Percentiles rank a stretch among this genome's conserved stretches.
Conservation (phyloP, 1,140 invertebrate genomes). For the Vanessa atalanta region DNA sequence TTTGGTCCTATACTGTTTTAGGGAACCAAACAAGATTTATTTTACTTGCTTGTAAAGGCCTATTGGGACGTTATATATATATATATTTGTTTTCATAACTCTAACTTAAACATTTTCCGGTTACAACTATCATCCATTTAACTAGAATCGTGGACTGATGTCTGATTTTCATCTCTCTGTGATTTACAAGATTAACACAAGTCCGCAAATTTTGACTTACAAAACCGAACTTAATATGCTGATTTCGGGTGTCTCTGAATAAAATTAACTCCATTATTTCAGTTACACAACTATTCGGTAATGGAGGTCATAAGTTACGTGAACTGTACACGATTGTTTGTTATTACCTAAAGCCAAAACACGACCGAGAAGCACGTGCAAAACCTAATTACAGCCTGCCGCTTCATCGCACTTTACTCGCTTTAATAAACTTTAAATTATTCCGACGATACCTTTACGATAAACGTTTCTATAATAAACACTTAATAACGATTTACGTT, state of each 20-base stretch:
- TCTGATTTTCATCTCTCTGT: too few relatives aligned
- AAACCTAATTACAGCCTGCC: conserved; percentile 37
- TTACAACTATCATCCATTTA: too few relatives aligned
- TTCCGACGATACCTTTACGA: conserved; percentile 21
- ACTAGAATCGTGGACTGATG: too few relatives aligned
- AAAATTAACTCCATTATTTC: conserved; percentile 34
- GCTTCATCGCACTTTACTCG: conserved; percentile 33
- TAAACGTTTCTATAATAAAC: conserved; percentile 22
- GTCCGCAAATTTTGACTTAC: background rate
- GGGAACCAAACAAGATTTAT: too few relatives aligned
- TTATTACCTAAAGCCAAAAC: conserved; percentile 39
- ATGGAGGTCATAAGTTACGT: conserved; percentile 47
- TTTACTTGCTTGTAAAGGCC: too few relatives aligned
- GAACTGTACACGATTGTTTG: conserved; percentile 41
- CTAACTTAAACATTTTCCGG: too few relatives aligned
- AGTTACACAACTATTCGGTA: conserved; percentile 36
- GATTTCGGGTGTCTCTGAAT: conserved; percentile 29
- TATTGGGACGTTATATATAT: too few relatives aligned
- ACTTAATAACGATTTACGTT: conserved; percentile 31
- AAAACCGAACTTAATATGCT: conserved; percentile 2
- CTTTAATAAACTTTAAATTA: conserved; percentile 36
- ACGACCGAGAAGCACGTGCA: conserved; percentile 39
- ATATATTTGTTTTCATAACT: too few relatives aligned
- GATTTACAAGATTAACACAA: too few relatives aligned
- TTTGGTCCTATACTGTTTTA: too few relatives aligned